phyloP scores from a whole-genome alignment of 1,140 invertebrate species.

The Heliconius melpomene region DNA sequence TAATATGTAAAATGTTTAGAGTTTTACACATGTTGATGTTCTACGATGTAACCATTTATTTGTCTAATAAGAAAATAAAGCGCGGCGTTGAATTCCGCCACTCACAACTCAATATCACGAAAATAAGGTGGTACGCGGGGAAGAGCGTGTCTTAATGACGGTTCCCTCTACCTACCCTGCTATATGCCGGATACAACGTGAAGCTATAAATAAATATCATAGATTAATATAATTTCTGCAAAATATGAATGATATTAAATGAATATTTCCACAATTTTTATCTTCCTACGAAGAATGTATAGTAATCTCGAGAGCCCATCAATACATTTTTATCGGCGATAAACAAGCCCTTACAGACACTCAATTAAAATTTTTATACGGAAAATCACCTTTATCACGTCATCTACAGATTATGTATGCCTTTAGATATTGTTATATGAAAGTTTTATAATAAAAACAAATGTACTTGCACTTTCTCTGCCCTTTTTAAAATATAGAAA shows the following conservation, averaged over 20 bases:
- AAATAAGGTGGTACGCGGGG: no score
- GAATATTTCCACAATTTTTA: background rate
- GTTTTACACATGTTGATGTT: no score
- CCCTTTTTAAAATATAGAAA: background rate
- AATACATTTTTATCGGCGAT: background rate
- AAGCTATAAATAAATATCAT: background rate
- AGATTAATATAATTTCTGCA: background rate
- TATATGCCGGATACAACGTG: no score
- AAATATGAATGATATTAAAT: no score
- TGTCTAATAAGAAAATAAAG: no score
- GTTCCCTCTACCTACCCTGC: no score
- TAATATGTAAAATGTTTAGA: no score
- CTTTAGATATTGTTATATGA: background rate
- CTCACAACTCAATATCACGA: no score
- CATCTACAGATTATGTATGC: background rate
- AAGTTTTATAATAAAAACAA: conserved; percentile 5
- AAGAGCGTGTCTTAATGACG: no score
- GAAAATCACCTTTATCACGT: background rate
- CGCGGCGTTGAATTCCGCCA: no score
- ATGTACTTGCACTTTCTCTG: background rate
- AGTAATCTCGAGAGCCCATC: background rate
- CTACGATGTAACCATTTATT: no score
- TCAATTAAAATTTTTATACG: conserved; percentile 6
- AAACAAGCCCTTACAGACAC: conserved; percentile 1
- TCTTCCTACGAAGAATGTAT: background rate